Conservation (phyloP, 2,888 invertebrate species). For the Dendrolimus houi region DNA sequence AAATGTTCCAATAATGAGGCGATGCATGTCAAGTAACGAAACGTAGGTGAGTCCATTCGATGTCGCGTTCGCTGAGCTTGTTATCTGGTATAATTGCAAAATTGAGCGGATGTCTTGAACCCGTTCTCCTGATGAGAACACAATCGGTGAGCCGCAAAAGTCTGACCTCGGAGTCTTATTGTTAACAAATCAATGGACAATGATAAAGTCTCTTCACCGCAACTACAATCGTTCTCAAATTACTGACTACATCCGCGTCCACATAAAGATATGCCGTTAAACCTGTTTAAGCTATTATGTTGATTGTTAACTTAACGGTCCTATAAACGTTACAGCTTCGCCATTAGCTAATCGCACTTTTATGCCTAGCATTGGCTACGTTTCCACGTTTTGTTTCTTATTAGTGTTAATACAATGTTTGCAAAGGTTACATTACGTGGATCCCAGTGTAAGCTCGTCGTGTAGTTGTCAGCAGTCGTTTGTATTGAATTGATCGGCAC, state of each 20-base stretch:
- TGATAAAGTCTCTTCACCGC: slow-evolving; percentile 20
- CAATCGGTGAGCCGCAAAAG: slow-evolving; percentile 43
- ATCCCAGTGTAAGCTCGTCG: slow-evolving; percentile 1
- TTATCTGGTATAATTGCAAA: slow-evolving; percentile 17
- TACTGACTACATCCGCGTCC: slow-evolving; percentile 35
- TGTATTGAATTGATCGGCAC: slow-evolving; percentile 33
- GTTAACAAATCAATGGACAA: slow-evolving; percentile 37
- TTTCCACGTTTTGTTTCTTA: too few relatives aligned
- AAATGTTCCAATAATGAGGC: too few relatives aligned
- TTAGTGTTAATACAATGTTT: too few relatives aligned
- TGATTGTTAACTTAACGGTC: slow-evolving; percentile 39
- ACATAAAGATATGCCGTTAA: slow-evolving; percentile 36
- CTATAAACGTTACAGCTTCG: neutral
- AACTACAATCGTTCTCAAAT: slow-evolving; percentile 36
- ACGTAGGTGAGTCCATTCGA: neutral
- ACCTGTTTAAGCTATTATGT: slow-evolving; percentile 33
- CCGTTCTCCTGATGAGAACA: slow-evolving; percentile 40
- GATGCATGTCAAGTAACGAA: too few relatives aligned
- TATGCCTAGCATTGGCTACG: neutral
- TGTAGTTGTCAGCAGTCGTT: slow-evolving; percentile 4
- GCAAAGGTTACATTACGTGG: neutral
- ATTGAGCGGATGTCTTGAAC: slow-evolving; percentile 40
- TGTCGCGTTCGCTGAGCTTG: slow-evolving; percentile 7
- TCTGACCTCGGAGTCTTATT: slow-evolving; percentile 51
- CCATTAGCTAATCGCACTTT: neutral